These are phyloP conservation scores for Allolobophora icterica DNA, from an alignment of 2,888 invertebrate genomes.

Conservation along the genomic window DNA sequence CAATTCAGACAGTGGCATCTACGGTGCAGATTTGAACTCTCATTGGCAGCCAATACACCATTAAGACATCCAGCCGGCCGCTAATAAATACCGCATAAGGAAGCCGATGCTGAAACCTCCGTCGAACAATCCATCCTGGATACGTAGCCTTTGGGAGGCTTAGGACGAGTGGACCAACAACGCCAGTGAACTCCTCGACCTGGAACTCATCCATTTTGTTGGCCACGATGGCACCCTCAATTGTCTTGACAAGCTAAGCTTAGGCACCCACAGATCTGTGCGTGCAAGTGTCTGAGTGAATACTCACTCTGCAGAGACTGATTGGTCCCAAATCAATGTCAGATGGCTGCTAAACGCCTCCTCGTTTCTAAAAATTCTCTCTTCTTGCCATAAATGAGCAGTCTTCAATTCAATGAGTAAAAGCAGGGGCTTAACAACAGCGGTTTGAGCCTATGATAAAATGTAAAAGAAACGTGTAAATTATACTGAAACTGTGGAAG, in stretches of 20 bases:
- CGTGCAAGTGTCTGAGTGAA: neutral
- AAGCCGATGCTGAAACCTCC: neutral
- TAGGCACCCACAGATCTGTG: neutral
- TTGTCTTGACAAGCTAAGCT: constrained; percentile 17
- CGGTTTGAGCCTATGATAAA: too few species aligned
- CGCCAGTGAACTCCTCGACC: neutral
- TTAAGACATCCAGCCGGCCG: neutral
- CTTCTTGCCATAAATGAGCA: neutral
- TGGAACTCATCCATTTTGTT: neutral
- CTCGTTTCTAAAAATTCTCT: neutral
- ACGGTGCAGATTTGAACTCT: neutral
- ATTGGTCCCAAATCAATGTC: neutral
- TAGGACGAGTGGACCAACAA: neutral
- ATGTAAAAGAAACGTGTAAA: too few species aligned
- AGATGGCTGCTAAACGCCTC: neutral
- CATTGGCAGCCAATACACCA: neutral
- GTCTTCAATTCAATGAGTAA: too few species aligned
- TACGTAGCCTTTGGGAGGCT: neutral
- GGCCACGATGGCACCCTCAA: neutral
- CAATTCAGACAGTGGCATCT: neutral
- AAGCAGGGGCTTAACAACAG: too few species aligned
- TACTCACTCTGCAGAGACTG: neutral
- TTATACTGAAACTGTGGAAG: too few species aligned
- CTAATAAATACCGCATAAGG: constrained; percentile 7
- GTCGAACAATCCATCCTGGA: neutral